These are phyloP conservation scores for Scomberomorus guttatus DNA, from an alignment of 2,797 vertebrate genomes.

Conservation along the genomic window DNA sequence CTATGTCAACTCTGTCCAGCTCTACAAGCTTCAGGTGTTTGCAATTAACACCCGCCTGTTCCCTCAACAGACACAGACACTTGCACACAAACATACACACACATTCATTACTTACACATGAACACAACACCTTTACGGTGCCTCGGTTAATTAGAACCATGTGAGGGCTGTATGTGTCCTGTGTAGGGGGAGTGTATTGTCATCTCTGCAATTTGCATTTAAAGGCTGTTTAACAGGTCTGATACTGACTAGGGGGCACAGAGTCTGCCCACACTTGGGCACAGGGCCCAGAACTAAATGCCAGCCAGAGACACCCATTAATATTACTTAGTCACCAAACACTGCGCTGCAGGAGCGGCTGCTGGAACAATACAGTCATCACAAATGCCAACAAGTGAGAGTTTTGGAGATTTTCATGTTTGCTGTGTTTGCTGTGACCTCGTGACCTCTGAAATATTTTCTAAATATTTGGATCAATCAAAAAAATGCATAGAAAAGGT, in stretches of 20 bases:
- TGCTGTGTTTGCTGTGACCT: neutral
- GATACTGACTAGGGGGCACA: constrained; percentile 32
- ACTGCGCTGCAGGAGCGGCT: constrained; percentile 16
- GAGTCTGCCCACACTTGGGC: constrained; percentile 54
- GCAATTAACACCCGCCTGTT: constrained; percentile 76
- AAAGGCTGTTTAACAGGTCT: constrained; percentile 68
- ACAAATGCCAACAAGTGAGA: neutral
- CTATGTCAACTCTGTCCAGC: constrained; percentile 45
- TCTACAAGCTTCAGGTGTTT: constrained; percentile 81
- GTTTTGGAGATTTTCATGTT: neutral
- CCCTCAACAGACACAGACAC: constrained; percentile 58
- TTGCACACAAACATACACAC: constrained; percentile 27
- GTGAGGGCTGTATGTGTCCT: constrained; percentile 63
- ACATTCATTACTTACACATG: constrained; percentile 59
- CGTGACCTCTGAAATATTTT: neutral
- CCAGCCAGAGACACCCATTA: constrained; percentile 43
- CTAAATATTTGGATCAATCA: neutral
- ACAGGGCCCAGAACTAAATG: constrained; percentile 39
- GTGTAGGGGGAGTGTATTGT: constrained; percentile 60
- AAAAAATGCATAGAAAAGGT: neutral
- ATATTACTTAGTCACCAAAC: constrained; percentile 20
- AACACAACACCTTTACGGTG: constrained; percentile 70
- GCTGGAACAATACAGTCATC: constrained; percentile 14
- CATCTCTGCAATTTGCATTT: constrained; percentile 71
- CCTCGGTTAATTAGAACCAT: constrained; percentile 74